Conservation (phyloP, 2,888 invertebrate species). For the Callyntrura guangdongensis region DNA sequence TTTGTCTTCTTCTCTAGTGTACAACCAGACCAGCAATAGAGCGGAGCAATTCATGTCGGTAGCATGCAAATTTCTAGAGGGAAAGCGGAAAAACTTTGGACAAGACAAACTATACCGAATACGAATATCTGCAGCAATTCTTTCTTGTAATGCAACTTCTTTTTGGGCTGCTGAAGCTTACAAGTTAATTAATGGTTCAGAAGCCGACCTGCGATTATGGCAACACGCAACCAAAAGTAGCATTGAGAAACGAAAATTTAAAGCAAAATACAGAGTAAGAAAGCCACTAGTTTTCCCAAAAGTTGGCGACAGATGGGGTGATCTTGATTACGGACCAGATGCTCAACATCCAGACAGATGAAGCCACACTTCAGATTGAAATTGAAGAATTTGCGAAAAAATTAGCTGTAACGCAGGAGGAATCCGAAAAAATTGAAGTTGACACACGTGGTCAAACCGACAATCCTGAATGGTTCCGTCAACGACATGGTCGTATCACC, state of each 20-base stretch:
- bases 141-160: neutral
- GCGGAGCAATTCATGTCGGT: constrained; percentile 64
- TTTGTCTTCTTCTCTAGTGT: constrained; percentile 25
- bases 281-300: neutral
- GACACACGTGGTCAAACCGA: neutral
- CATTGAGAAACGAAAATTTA: neutral
- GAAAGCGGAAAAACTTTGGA: constrained; percentile 61
- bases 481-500: constrained; percentile 25
- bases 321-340: constrained; percentile 17
- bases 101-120: neutral
- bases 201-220: neutral
- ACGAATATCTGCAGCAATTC: neutral
- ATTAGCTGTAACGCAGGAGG: neutral
- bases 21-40: constrained; percentile 50
- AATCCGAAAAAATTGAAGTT: neutral
- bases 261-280: neutral
- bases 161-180: neutral
- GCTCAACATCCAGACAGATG: constrained; percentile 7
- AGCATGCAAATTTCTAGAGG: constrained; percentile 17
- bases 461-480: neutral
- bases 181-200: neutral
- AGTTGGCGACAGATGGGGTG: neutral
- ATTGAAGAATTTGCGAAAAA: neutral
- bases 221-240: neutral
- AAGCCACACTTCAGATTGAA: neutral